A percentile compares a stretch with the other conserved stretches of the same genome.
These are phyloP conservation scores for Nesometra sesokonis DNA, from an alignment of 35 echinoderm and acorn worm species.

Conservation along the genomic window DNA sequence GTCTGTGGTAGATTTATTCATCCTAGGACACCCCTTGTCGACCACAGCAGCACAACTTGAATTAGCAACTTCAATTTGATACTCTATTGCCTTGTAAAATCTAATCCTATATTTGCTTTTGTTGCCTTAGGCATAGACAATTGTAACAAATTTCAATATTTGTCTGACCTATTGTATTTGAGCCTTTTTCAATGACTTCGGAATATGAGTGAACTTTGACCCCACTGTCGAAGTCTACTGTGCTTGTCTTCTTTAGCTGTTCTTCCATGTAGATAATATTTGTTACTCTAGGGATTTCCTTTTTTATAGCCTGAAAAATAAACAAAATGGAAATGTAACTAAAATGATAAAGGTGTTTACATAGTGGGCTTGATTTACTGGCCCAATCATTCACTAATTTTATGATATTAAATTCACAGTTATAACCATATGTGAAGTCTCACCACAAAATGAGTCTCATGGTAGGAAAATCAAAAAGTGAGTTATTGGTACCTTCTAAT, in stretches of 20 bases:
- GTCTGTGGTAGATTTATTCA: too few species aligned
- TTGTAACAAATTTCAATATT: too few species aligned
- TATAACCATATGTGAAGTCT: too few species aligned
- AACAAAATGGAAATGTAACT: neutral
- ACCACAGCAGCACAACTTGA: too few species aligned
- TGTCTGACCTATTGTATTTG: conserved; percentile 24
- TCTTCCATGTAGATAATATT: conserved; percentile 82
- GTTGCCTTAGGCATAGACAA: too few species aligned
- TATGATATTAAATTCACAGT: neutral
- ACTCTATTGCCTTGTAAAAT: neutral
- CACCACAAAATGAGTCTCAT: too few species aligned
- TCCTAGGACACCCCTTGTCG: too few species aligned
- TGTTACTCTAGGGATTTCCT: conserved; percentile 53
- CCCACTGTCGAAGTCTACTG: conserved; percentile 20
- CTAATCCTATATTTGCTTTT: neutral
- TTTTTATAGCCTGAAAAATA: conserved; percentile 52
- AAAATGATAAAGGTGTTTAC: conserved; percentile 12
- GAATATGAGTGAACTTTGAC: conserved; percentile 54
- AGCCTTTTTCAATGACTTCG: conserved; percentile 38
- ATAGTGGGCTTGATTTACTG: too few species aligned
- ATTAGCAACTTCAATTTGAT: neutral
- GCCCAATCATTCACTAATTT: conserved; percentile 1
- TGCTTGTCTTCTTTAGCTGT: conserved; percentile 18
- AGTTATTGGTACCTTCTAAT: too few species aligned
- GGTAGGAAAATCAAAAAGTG: too few species aligned